Base-by-base conservation (phyloP, 2,797 vertebrate species). In the Scleropages formosus region DNA sequence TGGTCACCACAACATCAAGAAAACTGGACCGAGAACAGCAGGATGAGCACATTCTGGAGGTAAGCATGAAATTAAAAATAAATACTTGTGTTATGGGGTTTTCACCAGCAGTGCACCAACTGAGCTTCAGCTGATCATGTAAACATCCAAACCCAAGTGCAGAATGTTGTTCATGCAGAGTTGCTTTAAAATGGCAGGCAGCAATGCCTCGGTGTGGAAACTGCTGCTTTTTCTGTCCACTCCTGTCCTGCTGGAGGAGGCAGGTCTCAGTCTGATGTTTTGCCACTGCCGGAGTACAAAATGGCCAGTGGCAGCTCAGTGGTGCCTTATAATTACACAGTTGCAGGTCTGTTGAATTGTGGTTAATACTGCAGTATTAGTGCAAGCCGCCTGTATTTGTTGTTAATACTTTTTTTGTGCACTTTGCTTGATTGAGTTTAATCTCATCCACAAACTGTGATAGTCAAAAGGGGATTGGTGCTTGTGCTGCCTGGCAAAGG, bases 1-100 rank as follows among this genome's bases (percentile, higher is more conserved):
- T 98, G 74, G 94, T 99, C 82, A 93, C 94, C 67, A 99, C 98
- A 1, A 99, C 98, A 4, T 95, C 98, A 64, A 95, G 97, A 81
- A 98, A 89, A 84, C 90, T 99, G 78, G 98, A 99, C 88, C 87
- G 96, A 75, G 98, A 99, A 74, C 96, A 99, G 77, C 98, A 99
- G 69, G 93, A 87, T 8, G 98, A 99, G 75, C 98, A 99, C 85
- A 94, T 98, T 88, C 86, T 99, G 27, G 98, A 99, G 93, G 98
- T 99, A 90, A 93, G 83, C 68, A 3, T 76, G 62, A 62, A 39
- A 39, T 2, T 2, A 56, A 56, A 56, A 12, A 18, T 2, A 12
- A 18, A 12, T 2, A 56, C 53, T 10, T 56, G 9, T 56, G 53
- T 56, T 10, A 9, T 56, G 53, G 53, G 6, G 31, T 39, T 39